Conservation (phyloP, 2,113 vertebrate genomes). For the Gasterosteus nipponicus region DNA sequence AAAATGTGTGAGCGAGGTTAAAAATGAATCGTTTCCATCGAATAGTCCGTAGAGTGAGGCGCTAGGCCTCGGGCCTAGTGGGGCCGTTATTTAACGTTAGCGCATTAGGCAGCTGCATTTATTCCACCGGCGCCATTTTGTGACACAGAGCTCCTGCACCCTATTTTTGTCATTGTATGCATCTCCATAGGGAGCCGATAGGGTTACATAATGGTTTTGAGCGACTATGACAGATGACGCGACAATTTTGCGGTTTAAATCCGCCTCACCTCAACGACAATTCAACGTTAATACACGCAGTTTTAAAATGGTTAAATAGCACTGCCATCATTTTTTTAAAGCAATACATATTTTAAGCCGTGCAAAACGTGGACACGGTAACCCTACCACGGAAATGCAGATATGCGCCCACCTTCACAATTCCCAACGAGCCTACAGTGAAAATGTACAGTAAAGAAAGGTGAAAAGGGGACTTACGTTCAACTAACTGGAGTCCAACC, state of each 20-base stretch:
- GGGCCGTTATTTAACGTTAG: neutral
- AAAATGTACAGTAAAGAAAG: fast-evolving
- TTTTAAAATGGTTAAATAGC: neutral
- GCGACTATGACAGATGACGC: too few species aligned
- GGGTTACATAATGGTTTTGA: neutral
- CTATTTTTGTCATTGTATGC: conserved; percentile 27
- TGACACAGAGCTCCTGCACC: conserved; percentile 25
- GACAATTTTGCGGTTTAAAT: neutral
- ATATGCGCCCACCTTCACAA: fast-evolving
- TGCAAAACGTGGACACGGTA: fast-evolving
- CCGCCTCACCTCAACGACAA: neutral
- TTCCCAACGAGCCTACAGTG: fast-evolving
- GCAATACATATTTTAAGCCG: neutral
- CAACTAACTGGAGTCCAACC: fast-evolving
- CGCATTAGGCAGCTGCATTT: conserved; percentile 10
- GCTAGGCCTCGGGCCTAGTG: conserved; percentile 29
- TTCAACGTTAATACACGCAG: fast-evolving
- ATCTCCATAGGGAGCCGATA: neutral
- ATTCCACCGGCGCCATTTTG: conserved; percentile 75
- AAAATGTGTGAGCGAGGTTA: too few species aligned
- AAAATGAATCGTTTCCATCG: neutral
- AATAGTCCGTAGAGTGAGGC: fast-evolving
- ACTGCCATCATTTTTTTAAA: neutral
- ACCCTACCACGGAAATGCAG: too few species aligned
- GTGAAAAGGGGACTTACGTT: neutral